Evolutionary conservation across 1,140 invertebrate species (phyloP), one percentile per base, ranked within the genome.

Genomic region (Meteorus sp.): DNA sequence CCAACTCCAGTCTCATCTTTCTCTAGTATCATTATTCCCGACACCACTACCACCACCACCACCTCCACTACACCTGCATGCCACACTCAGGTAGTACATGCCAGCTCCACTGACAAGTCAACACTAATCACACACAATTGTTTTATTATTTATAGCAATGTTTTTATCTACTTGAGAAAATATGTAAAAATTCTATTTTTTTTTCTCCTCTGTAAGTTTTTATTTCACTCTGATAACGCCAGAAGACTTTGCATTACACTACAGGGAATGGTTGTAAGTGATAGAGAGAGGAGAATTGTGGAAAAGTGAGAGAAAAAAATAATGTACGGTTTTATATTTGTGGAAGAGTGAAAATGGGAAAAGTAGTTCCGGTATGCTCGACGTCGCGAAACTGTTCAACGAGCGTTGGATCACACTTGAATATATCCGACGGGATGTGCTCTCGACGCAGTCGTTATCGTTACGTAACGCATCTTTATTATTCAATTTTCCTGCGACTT

Each of bases 1-100:
- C 60, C 65, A 62, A 35, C 59, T 66, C 69, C 65, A 71, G 65
- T 73, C 71, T 71, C 70, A 75, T 71, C 74, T 73, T 66, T 70
- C 69, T 60, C 67, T 67, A 39, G 60, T 63, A 52, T 59, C 69
- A 70, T 74, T 66, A 56, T 65, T 64, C 56, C 61, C 58, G 43
- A 57, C 65, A 58, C 53, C 65, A 56, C 65, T 65, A 50, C 70
- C 66, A n/a, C n/a, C n/a, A n/a, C 61, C 58, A 43, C 55, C 65
- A 58, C 53, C 65, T 54, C 65, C 66, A 50, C 70, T 65, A 65
- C 69, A 71, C 56, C 65, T 73, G 51, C 69, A 70, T 64, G 64
- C 66, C 60, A 70, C 66, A 55, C 69, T 73, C 31, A 73, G 61
- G 64, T 67, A 71, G 65, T 73, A 73, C 71, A 73, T 71, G 62